phyloP scores from a whole-genome alignment of 2,113 vertebrate species.

The Misgurnus anguillicaudatus region DNA sequence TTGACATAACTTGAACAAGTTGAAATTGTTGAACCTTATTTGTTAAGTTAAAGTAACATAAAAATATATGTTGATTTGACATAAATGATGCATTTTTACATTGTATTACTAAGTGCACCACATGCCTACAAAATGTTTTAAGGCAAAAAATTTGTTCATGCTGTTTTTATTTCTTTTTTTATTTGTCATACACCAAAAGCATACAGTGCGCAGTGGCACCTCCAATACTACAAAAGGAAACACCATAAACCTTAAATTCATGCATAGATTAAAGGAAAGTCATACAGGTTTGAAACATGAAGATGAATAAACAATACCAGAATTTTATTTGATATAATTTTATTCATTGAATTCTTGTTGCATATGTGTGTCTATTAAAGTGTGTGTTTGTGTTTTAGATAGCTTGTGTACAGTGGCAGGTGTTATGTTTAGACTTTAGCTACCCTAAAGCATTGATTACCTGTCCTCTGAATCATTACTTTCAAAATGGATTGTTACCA shows the following conservation, averaged over 20 bases:
- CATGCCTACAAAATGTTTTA: too few species aligned
- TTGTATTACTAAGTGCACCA: too few species aligned
- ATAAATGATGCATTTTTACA: too few species aligned
- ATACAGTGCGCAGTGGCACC: too few species aligned
- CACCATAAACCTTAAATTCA: too few species aligned
- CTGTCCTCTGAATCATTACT: conserved; percentile 72
- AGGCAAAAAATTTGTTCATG: neutral
- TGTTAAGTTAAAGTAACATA: too few species aligned
- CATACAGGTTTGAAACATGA: neutral
- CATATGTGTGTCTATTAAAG: conserved; percentile 4
- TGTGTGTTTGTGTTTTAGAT: conserved; percentile 11
- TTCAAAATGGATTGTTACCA: conserved; percentile 67
- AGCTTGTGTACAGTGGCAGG: conserved; percentile 44
- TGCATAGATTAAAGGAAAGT: neutral
- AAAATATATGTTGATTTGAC: too few species aligned
- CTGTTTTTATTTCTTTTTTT: conserved; percentile 20
- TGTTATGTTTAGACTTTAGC: conserved; percentile 61
- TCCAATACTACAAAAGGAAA: too few species aligned
- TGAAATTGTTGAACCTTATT: too few species aligned
- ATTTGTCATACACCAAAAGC: neutral
- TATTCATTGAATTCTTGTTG: neutral
- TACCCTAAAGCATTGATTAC: conserved; percentile 74
- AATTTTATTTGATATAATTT: too few species aligned
- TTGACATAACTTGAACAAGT: too few species aligned
- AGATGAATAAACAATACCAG: neutral